Percentiles rank a stretch among this genome's conserved stretches.
These are phyloP conservation scores for Archocentrus centrarchus DNA, from an alignment of 2,113 vertebrate species.

Conservation along the genomic window DNA sequence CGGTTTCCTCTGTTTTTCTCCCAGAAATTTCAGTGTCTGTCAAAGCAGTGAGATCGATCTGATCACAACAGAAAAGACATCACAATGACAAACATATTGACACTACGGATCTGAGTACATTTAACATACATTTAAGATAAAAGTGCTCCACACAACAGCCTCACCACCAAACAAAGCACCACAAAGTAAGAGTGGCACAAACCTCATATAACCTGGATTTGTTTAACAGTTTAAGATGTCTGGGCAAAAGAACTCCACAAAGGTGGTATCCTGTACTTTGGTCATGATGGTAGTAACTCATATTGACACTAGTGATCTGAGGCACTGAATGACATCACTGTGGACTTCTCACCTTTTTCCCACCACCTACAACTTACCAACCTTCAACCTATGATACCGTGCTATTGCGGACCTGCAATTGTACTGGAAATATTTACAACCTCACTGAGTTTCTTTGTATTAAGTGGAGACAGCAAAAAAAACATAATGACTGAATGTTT, in stretches of 20 bases:
- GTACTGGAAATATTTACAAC: not conserved
- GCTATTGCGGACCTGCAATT: not conserved
- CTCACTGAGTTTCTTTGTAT: not conserved
- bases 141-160: too few species aligned
- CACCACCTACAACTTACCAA: too few species aligned
- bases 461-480: not conserved
- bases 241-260: not conserved
- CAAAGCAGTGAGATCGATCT: not conserved
- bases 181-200: not conserved
- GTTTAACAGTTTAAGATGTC: not conserved
- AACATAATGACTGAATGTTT: not conserved
- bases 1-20: not conserved
- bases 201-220: not conserved
- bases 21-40: not conserved
- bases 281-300: too few species aligned
- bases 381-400: not conserved
- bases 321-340: too few species aligned
- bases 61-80: not conserved
- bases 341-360: too few species aligned
- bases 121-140: not conserved
- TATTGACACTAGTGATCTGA: too few species aligned
- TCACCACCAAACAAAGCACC: not conserved
- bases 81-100: not conserved
- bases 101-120: too few species aligned
- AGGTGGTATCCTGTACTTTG: too few species aligned